phyloP scores from a whole-genome alignment of 2,888 invertebrate species.

The Neocrepidodera transversa region DNA sequence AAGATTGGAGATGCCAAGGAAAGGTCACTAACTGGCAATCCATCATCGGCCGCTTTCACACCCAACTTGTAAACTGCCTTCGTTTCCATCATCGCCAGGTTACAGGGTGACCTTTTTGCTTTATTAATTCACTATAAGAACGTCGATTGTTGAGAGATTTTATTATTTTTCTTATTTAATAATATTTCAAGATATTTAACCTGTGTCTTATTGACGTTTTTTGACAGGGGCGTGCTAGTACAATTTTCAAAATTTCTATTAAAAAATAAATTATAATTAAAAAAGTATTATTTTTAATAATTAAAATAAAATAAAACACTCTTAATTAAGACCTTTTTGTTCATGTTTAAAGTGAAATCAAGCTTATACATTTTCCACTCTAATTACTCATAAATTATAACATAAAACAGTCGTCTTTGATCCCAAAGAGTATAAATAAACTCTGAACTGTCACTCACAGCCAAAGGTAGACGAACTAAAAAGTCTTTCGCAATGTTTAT shows the following conservation, averaged over 20 bases:
- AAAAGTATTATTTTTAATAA: no score
- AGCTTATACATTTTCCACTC: constrained; percentile 50
- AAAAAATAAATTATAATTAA: no score
- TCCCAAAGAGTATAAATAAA: constrained; percentile 57
- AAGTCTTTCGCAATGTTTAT: constrained; percentile 53
- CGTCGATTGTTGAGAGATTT: no score
- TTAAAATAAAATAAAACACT: no score
- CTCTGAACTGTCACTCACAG: constrained; percentile 53
- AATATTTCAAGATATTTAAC: no score
- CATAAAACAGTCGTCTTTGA: constrained; percentile 57
- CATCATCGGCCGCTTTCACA: constrained; percentile 51
- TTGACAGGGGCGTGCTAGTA: no score
- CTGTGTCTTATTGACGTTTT: no score
- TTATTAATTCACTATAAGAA: no score
- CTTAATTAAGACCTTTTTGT: no score
- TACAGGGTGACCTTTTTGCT: constrained; percentile 20
- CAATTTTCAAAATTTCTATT: no score
- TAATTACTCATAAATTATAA: constrained; percentile 59
- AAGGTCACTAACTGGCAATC: constrained; percentile 57
- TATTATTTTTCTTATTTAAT: no score
- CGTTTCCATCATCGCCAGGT: constrained; percentile 38
- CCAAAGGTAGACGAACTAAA: constrained; percentile 55
- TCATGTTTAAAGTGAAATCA: constrained; percentile 47
- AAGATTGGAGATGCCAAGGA: constrained; percentile 60
- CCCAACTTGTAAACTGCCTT: constrained; percentile 45